Conservation (phyloP, 2,113 vertebrate species). For the Rhinolophus sinicus region DNA sequence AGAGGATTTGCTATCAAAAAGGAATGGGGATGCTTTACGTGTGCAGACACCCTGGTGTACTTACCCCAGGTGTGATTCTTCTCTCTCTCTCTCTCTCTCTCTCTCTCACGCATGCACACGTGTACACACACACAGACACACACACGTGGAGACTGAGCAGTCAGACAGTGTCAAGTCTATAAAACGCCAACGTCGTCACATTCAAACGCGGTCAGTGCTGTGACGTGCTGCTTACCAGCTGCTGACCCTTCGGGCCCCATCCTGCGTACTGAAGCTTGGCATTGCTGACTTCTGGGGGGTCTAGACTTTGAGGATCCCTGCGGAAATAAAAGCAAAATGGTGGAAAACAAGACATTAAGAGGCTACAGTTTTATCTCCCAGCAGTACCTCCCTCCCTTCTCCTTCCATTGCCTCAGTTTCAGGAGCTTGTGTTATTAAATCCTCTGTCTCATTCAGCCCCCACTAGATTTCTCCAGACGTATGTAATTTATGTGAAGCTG, state of each 20-base stretch:
- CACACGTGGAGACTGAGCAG: too few relatives aligned
- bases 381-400: neutral
- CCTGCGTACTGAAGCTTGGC: conserved; percentile 96
- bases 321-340: conserved; percentile 70
- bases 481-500: neutral
- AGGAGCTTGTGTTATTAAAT: neutral
- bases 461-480: neutral
- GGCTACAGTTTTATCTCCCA: neutral
- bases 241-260: conserved; percentile 97
- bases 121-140: neutral
- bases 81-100: too few relatives aligned
- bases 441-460: neutral
- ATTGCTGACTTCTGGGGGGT: conserved; percentile 96
- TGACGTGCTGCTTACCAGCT: conserved; percentile 91
- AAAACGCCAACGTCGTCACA: fast-evolving
- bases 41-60: too few relatives aligned
- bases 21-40: neutral
- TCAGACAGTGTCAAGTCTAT: neutral
- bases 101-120: too few relatives aligned
- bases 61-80: neutral
- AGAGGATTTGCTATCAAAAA: neutral
- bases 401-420: fast-evolving
- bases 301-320: conserved; percentile 95
- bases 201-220: fast-evolving
- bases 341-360: conserved; percentile 30